Percentiles rank a stretch among this genome's conserved stretches.
Evolutionary conservation across 23 tunicate genomes (phyloP).

Genomic region (Trididemnum clinides): DNA sequence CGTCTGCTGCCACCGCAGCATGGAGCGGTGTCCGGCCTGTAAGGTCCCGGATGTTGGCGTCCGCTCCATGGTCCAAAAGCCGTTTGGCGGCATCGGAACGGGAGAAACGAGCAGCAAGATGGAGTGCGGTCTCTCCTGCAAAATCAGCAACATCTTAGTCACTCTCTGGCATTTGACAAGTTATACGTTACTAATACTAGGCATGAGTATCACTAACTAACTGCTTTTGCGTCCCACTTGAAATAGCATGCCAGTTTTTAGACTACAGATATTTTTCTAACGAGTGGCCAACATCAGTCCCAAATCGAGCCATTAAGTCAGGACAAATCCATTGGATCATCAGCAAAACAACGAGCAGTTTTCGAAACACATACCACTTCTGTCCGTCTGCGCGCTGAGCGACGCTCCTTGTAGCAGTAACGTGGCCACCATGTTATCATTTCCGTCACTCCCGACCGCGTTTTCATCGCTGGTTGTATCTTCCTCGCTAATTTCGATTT

Average conservation of each 20-base stretch:
- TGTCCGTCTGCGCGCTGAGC: conserved; percentile 74
- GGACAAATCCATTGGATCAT: no score
- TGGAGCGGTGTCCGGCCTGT: conserved; percentile 94
- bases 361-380: no score
- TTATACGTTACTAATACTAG: no score
- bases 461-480: conserved; percentile 47
- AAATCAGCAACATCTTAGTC: neutral
- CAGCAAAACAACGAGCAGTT: no score
- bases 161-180: no score
- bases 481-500: conserved; percentile 55
- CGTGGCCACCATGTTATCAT: conserved; percentile 76
- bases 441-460: conserved; percentile 53
- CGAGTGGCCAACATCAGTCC: no score
- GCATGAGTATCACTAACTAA: no score
- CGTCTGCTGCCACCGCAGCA: conserved; percentile 90
- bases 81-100: conserved; percentile 87
- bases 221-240: no score
- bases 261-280: no score
- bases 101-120: conserved; percentile 80
- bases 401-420: conserved; percentile 78
- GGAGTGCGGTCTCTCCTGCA: conserved; percentile 87
- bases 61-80: conserved; percentile 84
- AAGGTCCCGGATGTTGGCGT: conserved; percentile 76
- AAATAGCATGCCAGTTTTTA: no score
- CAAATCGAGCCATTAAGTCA: no score